phyloP scores from a whole-genome alignment of 2,888 invertebrate species.

The Meteorus cinctellus region DNA sequence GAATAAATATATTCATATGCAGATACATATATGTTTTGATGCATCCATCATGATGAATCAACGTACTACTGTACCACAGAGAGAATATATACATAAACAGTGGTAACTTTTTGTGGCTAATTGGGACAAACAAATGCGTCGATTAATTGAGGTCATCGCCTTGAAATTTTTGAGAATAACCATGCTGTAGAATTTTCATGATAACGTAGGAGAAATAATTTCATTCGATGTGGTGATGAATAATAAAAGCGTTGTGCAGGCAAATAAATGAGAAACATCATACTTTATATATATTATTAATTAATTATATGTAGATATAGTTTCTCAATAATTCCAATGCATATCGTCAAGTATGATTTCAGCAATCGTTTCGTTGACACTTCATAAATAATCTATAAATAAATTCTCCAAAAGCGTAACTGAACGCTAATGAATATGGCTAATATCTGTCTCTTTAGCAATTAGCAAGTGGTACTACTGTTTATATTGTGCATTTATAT shows the following conservation, averaged over 20 bases:
- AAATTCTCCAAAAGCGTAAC: not conserved
- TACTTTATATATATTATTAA: too few relatives aligned
- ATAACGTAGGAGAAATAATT: slow-evolving; percentile 47
- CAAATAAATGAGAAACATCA: not conserved
- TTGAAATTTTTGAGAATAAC: slow-evolving; percentile 33
- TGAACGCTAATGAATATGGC: not conserved
- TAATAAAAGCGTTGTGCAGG: not conserved
- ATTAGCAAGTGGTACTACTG: not conserved
- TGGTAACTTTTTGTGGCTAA: slow-evolving; percentile 50
- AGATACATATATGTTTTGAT: not conserved
- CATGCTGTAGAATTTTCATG: slow-evolving; percentile 41
- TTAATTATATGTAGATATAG: too few relatives aligned
- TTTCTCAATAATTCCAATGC: too few relatives aligned
- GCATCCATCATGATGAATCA: slow-evolving; percentile 19
- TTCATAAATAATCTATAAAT: not conserved
- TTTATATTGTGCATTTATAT: not conserved
- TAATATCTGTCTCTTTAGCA: not conserved
- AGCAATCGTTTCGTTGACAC: not conserved
- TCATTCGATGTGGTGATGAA: slow-evolving; percentile 14
- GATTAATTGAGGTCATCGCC: slow-evolving; percentile 54
- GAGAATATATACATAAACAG: slow-evolving; percentile 16
- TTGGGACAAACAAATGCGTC: slow-evolving; percentile 52
- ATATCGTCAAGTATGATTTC: not conserved
- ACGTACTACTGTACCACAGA: not conserved
- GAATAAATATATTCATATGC: not conserved